Base-by-base conservation (phyloP, 2,113 vertebrate genomes). In the Melanotaenia duboulayi region DNA sequence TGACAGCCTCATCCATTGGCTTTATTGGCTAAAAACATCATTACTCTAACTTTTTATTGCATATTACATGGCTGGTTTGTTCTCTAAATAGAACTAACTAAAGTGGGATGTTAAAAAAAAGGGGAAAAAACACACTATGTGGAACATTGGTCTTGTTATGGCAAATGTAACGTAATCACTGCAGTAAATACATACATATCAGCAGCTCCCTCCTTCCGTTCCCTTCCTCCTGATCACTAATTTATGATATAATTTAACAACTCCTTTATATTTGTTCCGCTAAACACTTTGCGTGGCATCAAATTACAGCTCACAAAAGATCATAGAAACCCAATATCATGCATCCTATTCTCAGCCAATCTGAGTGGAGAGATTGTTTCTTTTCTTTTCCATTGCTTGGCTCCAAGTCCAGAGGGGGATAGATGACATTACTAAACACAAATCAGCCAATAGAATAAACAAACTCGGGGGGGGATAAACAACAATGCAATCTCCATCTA, bases 361-460 rank as follows among this genome's bases (percentile, higher is more conserved):
- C 89, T 80, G 88, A 89, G 64, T 9, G 71, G 44, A 78, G 76
- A 85, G 90, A 89, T 86, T 81, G 82, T 81, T 78, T 76, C 86
- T 76, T 77, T 85, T 79, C 32, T 81, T 81, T 76, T 61, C 72
- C 80, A 28, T 40, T 51, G 65, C 71, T 76, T 80, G 80, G 67
- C 78, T 78, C 72, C 70, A 20, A 73, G 85, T 79, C 75, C 60
- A 71, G 72, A 66, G 74, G 67, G 71, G 83, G 73, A 66, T 32
- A 60, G 83, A 74, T 88, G 87, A 90, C 88, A 91, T 90, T 90
- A 91, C 84, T 86, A 82, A 90, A 91, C 89, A 93, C 86, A 82
- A 88, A 87, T 85, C 82, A 90, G 79, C 87, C 90, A 63, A 71
- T 70, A 88, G 88, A 90, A 90, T 82, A 90, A 90, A 90, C 89